A percentile compares a stretch with the other conserved stretches of the same genome.
Conservation (phyloP, 2,888 invertebrate species). For the Embidobia sp. region DNA sequence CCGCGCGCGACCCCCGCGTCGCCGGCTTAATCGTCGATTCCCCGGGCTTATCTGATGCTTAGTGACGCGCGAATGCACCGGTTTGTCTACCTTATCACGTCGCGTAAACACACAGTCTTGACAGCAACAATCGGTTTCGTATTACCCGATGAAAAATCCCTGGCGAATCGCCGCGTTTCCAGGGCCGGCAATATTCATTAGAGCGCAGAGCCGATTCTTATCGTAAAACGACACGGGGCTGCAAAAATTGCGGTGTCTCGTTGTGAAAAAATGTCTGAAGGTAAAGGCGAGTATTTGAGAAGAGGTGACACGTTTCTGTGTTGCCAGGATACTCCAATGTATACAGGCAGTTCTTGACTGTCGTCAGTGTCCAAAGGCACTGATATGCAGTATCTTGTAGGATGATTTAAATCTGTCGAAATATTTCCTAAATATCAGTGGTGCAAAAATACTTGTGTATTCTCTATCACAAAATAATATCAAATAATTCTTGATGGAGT, state of each 20-base stretch:
- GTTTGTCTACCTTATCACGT: slow-evolving; percentile 27
- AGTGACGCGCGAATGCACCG: slow-evolving; percentile 21
- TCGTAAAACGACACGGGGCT: slow-evolving; percentile 5
- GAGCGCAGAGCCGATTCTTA: slow-evolving; percentile 26
- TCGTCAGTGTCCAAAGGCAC: too few species aligned
- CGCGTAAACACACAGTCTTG: slow-evolving; percentile 19
- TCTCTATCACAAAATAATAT: slow-evolving; percentile 15
- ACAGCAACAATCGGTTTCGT: slow-evolving; percentile 32
- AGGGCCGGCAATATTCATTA: slow-evolving; percentile 29
- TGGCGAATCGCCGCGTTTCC: slow-evolving; percentile 2
- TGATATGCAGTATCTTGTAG: slow-evolving; percentile 1
- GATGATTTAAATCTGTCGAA: slow-evolving; percentile 12
- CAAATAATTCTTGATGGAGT: slow-evolving; percentile 18
- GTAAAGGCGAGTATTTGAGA: too few species aligned
- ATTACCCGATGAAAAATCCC: slow-evolving; percentile 30
- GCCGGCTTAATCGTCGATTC: slow-evolving; percentile 15
- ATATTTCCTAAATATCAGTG: slow-evolving; percentile 29
- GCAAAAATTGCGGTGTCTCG: slow-evolving; percentile 19
- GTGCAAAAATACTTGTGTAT: slow-evolving; percentile 11
- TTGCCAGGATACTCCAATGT: too few species aligned
- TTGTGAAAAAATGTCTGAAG: slow-evolving; percentile 1
- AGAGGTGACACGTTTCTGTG: too few species aligned
- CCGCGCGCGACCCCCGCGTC: background rate
- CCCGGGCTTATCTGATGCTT: slow-evolving; percentile 25
- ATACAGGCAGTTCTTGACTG: too few species aligned